These are phyloP conservation scores for Mythimna vitellina DNA, from an alignment of 2,888 invertebrate genomes.

Conservation along the genomic window DNA sequence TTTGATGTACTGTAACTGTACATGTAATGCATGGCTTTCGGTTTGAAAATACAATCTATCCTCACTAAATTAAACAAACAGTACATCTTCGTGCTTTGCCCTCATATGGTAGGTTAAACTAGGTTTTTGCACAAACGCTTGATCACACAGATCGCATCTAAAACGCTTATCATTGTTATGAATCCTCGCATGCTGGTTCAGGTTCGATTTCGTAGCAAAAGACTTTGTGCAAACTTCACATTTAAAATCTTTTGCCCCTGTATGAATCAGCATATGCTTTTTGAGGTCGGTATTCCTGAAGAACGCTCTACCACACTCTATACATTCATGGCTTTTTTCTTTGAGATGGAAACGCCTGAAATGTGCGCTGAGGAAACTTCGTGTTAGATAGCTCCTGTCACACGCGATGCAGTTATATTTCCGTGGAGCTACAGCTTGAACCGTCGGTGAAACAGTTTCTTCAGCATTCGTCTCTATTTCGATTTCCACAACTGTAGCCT, in stretches of 20 bases:
- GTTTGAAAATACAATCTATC: not conserved
- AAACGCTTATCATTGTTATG: slow-evolving; percentile 70
- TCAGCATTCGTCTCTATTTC: slow-evolving; percentile 28
- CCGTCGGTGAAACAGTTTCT: not conserved
- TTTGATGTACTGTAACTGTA: not conserved
- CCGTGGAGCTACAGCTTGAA: not conserved
- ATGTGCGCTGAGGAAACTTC: slow-evolving; percentile 33
- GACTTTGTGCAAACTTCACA: slow-evolving; percentile 77
- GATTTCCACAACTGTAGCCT: slow-evolving; percentile 10
- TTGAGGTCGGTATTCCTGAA: slow-evolving; percentile 70
- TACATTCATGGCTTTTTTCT: slow-evolving; percentile 69
- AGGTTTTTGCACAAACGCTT: slow-evolving; percentile 68
- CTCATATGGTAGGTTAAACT: slow-evolving; percentile 70
- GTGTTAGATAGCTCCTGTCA: slow-evolving; percentile 36
- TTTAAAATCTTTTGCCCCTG: slow-evolving; percentile 79
- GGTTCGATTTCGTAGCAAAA: slow-evolving; percentile 73
- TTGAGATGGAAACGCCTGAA: slow-evolving; percentile 59
- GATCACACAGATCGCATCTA: slow-evolving; percentile 64
- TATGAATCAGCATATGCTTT: slow-evolving; percentile 81
- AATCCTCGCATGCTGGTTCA: slow-evolving; percentile 77
- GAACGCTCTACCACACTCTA: slow-evolving; percentile 63
- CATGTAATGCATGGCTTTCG: not conserved
- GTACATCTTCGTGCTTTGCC: slow-evolving; percentile 19
- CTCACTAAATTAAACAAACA: not conserved
- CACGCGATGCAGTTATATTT: slow-evolving; percentile 45